Evolutionary conservation across 2,113 vertebrate genomes (phyloP).

Genomic region (Myanophis thanlyinensis): DNA sequence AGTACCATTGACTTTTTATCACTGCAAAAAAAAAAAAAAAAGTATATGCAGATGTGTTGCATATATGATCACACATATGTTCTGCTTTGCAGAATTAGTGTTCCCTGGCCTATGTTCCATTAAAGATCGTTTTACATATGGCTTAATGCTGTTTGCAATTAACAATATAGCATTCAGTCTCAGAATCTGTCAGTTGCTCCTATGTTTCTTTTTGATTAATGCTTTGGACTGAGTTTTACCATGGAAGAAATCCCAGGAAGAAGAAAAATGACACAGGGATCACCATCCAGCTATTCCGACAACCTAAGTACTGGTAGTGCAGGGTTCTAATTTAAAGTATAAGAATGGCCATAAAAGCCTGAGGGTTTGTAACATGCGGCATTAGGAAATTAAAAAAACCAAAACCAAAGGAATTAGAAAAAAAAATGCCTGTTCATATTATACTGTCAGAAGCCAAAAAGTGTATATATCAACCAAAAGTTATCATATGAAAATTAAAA

Average conservation of each 20-base stretch:
- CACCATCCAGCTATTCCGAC: constrained; percentile 7
- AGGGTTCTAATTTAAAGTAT: constrained; percentile 35
- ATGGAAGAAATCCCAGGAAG: not conserved
- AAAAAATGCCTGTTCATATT: constrained; percentile 52
- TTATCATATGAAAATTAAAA: constrained; percentile 20
- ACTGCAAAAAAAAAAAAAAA: constrained; percentile 42
- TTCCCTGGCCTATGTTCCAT: constrained; percentile 11
- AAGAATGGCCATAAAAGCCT: constrained; percentile 54
- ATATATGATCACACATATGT: constrained; percentile 31
- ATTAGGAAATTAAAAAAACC: constrained; percentile 43
- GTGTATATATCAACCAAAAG: constrained; percentile 50
- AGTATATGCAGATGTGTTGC: constrained; percentile 7
- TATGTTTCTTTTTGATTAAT: not conserved
- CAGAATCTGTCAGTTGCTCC: not conserved
- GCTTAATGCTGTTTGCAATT: constrained; percentile 18
- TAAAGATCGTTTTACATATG: not conserved
- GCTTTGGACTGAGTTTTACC: not conserved
- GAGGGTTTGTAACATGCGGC: constrained; percentile 49
- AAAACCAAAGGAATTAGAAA: constrained; percentile 57
- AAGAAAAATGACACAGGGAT: not conserved
- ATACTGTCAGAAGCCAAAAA: constrained; percentile 48
- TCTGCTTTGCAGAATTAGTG: constrained; percentile 45
- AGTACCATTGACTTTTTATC: constrained; percentile 25
- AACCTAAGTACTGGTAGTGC: constrained; percentile 16
- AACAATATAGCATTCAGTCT: constrained; percentile 4